These are phyloP conservation scores for Brevimyrus niger DNA, from an alignment of 2,113 vertebrate species.

Conservation along the genomic window DNA sequence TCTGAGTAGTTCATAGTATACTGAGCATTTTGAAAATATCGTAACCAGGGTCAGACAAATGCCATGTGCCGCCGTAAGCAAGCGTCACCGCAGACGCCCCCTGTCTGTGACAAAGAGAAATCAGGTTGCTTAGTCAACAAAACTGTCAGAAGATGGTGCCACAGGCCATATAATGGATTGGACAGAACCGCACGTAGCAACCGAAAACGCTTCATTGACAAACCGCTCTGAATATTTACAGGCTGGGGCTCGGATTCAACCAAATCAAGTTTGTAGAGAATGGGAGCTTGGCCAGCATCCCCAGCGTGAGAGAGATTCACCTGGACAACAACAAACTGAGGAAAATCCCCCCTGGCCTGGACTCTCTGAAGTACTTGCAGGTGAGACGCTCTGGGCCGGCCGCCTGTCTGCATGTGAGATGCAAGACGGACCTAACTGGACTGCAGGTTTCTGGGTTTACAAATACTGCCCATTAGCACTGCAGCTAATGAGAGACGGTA, in stretches of 20 bases:
- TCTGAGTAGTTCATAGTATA: not conserved
- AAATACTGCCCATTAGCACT: not conserved
- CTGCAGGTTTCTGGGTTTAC: not conserved
- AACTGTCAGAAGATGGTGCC: not conserved
- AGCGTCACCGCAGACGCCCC: not conserved
- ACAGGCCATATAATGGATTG: not conserved
- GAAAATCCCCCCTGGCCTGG: slow-evolving; percentile 78
- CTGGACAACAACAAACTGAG: slow-evolving; percentile 87
- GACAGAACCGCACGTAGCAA: not conserved
- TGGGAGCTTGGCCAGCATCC: slow-evolving; percentile 74
- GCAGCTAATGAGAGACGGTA: not conserved
- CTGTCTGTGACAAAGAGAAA: not conserved
- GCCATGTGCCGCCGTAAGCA: not conserved
- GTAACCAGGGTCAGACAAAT: no score
- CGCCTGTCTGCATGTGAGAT: not conserved
- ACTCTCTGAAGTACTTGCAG: slow-evolving; percentile 83
- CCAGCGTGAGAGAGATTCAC: slow-evolving; percentile 82
- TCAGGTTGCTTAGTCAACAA: not conserved
- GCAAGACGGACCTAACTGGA: not conserved
- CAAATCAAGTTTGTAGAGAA: slow-evolving; percentile 91
- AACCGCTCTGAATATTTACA: slow-evolving; percentile 42
- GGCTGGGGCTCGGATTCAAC: slow-evolving; percentile 83
- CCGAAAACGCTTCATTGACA: not conserved
- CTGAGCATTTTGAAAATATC: not conserved
- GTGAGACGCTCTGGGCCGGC: slow-evolving; percentile 45